phyloP scores from a whole-genome alignment of 2,113 vertebrate species.

The Leucopsar rothschildi region DNA sequence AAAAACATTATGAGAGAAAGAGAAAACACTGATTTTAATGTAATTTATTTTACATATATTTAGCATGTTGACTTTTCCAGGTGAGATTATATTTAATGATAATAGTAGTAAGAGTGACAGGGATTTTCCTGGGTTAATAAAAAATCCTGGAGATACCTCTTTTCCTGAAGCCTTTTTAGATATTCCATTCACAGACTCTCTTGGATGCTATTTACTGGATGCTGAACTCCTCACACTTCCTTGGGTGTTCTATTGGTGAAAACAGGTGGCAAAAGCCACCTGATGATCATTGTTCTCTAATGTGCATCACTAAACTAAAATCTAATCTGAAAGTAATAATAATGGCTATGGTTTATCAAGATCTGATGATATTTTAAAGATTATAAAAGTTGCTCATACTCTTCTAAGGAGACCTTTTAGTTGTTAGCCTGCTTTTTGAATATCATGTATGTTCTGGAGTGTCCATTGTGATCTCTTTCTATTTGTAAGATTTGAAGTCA shows the following conservation, averaged over 20 bases:
- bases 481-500: not conserved
- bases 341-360: not conserved
- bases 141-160: not conserved
- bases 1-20: not conserved
- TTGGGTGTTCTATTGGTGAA: not conserved
- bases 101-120: not conserved
- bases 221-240: not conserved
- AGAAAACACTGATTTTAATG: not conserved
- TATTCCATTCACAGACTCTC: not conserved
- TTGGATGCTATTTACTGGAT: not conserved
- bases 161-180: not conserved
- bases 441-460: not conserved
- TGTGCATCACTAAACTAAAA: not conserved
- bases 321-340: not conserved
- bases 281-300: not conserved
- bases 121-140: not conserved
- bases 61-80: not conserved
- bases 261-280: not conserved
- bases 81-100: not conserved
- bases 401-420: not conserved
- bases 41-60: not conserved
- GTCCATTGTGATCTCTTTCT: not conserved
- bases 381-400: not conserved
- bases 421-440: not conserved
- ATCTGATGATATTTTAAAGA: not conserved